Conservation (phyloP, 2,888 invertebrate species). For the Agrotis exclamationis region DNA sequence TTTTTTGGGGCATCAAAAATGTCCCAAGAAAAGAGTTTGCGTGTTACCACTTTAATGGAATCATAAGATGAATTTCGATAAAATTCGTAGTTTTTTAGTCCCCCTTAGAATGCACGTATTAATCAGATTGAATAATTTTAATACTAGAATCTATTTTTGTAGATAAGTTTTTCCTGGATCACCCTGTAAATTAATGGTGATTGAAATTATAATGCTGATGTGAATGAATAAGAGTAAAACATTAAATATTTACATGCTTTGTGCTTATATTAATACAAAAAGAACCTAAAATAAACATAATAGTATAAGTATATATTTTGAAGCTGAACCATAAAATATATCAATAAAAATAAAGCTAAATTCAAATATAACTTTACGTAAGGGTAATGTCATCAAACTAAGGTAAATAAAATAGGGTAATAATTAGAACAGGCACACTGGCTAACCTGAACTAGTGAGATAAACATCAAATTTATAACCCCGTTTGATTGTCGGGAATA, state of each 20-base stretch:
- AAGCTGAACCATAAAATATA: slow-evolving; percentile 21
- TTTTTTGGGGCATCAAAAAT: no score
- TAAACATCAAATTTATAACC: slow-evolving; percentile 96
- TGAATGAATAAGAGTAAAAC: slow-evolving; percentile 6
- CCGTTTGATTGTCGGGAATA: slow-evolving; percentile 95
- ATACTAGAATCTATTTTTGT: no score
- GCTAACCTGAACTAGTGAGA: slow-evolving; percentile 96
- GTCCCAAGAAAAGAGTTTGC: no score
- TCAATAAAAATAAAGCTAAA: slow-evolving; percentile 39
- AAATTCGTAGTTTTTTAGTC: no score
- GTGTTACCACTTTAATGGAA: no score
- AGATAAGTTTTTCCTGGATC: no score
- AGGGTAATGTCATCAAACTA: slow-evolving; percentile 60
- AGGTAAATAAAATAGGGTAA: slow-evolving; percentile 55
- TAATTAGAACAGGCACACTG: slow-evolving; percentile 50
- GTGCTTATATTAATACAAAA: slow-evolving; percentile 20
- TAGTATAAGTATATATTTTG: slow-evolving; percentile 2
- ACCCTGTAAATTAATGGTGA: neutral
- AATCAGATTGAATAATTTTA: neutral
- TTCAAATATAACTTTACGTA: slow-evolving; percentile 42
- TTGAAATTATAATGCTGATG: neutral
- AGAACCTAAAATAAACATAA: slow-evolving; percentile 23
- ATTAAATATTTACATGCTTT: slow-evolving; percentile 5
- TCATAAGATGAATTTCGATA: no score
- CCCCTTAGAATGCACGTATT: neutral